Percentiles rank a stretch among this genome's conserved stretches.
Evolutionary conservation across 2,113 vertebrate genomes (phyloP).

Genomic region (Pleuronectes platessa): DNA sequence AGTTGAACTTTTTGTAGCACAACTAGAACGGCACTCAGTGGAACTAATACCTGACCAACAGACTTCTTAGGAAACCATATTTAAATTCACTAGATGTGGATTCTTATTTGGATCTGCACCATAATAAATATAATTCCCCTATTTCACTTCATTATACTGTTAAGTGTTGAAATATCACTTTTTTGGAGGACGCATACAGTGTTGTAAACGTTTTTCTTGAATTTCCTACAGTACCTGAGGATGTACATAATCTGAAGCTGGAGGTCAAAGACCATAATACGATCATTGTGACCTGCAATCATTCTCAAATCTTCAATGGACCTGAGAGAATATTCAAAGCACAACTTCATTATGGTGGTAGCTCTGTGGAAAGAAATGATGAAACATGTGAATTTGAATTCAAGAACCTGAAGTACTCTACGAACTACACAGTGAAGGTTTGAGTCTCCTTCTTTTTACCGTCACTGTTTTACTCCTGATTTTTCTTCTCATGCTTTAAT

Average conservation of each 20-base stretch:
- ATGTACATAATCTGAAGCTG: fast-evolving
- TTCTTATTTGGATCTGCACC: too few relatives aligned
- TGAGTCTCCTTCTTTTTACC: conserved; percentile 21
- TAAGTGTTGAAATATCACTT: background rate
- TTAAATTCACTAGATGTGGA: too few relatives aligned
- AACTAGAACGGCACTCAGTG: too few relatives aligned
- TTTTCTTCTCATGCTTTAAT: background rate
- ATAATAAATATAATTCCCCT: too few relatives aligned
- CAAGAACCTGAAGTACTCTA: conserved; percentile 79
- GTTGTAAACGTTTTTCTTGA: background rate
- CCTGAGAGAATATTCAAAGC: fast-evolving
- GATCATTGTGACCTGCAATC: conserved; percentile 7
- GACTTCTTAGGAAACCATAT: too few relatives aligned
- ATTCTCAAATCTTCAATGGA: fast-evolving
- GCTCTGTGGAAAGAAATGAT: too few relatives aligned
- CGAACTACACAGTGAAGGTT: conserved; percentile 80
- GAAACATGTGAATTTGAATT: conserved; percentile 47
- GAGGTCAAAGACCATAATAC: conserved; percentile 43
- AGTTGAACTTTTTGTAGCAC: too few relatives aligned
- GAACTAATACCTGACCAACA: too few relatives aligned
- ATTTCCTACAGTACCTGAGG: background rate
- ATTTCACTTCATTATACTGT: background rate
- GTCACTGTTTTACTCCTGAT: background rate
- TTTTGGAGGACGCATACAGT: too few relatives aligned
- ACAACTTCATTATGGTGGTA: fast-evolving